A percentile compares a stretch with the other conserved stretches of the same genome.
Evolutionary conservation across 2,797 vertebrate genomes (phyloP).

Genomic region (Mus minutoides): DNA sequence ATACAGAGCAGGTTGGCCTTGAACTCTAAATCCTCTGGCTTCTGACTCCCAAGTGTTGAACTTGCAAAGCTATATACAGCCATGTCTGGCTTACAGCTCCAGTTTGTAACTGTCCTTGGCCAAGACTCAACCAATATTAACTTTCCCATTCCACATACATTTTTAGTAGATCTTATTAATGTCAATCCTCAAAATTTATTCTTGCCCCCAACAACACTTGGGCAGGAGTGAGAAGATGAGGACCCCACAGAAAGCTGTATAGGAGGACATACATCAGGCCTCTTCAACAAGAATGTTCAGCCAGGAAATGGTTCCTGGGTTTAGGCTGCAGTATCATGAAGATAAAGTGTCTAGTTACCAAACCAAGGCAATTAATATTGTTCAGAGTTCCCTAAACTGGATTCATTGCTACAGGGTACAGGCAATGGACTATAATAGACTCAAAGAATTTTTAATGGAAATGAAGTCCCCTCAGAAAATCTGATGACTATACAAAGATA

Average conservation of each 20-base stretch:
- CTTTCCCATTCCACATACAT: background rate
- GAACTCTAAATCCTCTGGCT: background rate
- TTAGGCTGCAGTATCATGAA: background rate
- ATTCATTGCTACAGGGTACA: background rate
- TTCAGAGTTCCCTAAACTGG: background rate
- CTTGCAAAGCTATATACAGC: background rate
- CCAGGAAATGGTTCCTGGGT: background rate
- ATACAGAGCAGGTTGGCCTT: background rate
- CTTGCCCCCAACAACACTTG: background rate
- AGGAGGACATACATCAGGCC: background rate
- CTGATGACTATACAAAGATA: background rate
- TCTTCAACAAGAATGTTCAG: background rate
- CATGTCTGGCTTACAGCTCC: background rate
- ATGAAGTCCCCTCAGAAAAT: background rate
- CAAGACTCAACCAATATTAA: background rate
- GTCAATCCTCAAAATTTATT: background rate
- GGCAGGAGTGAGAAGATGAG: background rate
- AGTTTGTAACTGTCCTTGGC: background rate
- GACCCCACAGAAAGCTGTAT: background rate
- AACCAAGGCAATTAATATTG: background rate
- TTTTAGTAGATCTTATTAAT: background rate
- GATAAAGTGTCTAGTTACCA: conserved; percentile 2
- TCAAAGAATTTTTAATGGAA: background rate
- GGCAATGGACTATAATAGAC: background rate
- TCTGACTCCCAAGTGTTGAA: background rate